phyloP scores from a whole-genome alignment of 2,888 invertebrate species.

The Pachydiplax longipennis region DNA sequence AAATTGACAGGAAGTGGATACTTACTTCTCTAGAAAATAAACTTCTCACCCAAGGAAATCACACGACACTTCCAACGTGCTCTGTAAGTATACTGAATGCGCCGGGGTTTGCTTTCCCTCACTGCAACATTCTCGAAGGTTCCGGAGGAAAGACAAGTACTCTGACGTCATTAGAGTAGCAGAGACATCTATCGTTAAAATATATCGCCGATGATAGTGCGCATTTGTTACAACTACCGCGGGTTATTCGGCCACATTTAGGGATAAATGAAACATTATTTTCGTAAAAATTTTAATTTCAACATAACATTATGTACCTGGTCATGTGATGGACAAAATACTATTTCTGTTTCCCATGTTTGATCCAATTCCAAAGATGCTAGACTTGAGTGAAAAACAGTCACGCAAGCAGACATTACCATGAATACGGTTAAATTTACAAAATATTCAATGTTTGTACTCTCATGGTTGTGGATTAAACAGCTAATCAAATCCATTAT shows the following conservation, averaged over 20 bases:
- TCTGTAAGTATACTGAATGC: not conserved
- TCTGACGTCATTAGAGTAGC: not conserved
- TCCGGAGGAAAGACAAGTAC: not conserved
- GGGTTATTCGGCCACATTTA: not conserved
- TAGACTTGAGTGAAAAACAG: not conserved
- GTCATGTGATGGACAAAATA: slow-evolving; percentile 45
- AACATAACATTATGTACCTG: slow-evolving; percentile 41
- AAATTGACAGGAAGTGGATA: not conserved
- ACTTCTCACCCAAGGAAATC: not conserved
- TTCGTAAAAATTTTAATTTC: slow-evolving; percentile 41
- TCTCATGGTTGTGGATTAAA: slow-evolving; percentile 35
- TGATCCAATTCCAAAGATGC: slow-evolving; percentile 36
- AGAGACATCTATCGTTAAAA: not conserved
- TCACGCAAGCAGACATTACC: slow-evolving; percentile 2
- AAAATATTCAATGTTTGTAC: slow-evolving; percentile 37
- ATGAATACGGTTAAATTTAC: slow-evolving; percentile 30
- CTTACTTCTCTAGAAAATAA: not conserved
- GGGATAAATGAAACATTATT: not conserved
- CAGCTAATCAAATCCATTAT: slow-evolving; percentile 34
- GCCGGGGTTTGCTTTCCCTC: not conserved
- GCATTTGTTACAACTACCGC: not conserved
- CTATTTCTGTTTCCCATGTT: slow-evolving; percentile 41
- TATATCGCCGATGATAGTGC: not conserved
- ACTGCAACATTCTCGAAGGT: not conserved
- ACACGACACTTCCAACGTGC: not conserved